phyloP scores from a whole-genome alignment of 2,113 vertebrate species.

The Perca schrenkii region DNA sequence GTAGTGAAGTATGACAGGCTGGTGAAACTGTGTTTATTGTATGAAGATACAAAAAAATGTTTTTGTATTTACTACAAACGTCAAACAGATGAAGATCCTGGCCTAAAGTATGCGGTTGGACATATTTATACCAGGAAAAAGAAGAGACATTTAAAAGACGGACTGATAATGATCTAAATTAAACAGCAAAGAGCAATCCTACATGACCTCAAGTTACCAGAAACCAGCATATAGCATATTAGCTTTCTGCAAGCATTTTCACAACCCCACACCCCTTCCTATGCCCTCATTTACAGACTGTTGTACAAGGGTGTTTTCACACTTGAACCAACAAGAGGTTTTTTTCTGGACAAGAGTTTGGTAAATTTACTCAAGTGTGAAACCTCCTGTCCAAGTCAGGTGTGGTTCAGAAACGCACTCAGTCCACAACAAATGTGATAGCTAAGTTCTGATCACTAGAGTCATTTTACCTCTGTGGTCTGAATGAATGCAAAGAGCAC shows the following conservation, averaged over 20 bases:
- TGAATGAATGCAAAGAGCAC: not conserved
- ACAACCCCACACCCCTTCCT: constrained; percentile 25
- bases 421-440: not conserved
- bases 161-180: constrained; percentile 3
- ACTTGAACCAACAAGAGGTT: constrained; percentile 7
- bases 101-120: not conserved
- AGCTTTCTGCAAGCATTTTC: constrained; percentile 50
- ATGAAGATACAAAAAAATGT: not conserved
- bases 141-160: not conserved
- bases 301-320: constrained; percentile 36
- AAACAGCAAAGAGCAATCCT: not conserved
- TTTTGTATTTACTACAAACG: not conserved
- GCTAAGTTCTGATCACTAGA: not conserved
- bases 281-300: constrained; percentile 39
- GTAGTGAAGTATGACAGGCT: not conserved
- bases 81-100: not conserved
- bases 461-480: not conserved
- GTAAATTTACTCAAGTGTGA: not conserved
- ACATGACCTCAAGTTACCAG: not conserved
- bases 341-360: not conserved
- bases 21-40: not conserved
- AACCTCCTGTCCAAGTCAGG: not conserved
- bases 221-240: constrained; percentile 20
- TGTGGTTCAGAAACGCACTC: not conserved
- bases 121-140: not conserved